Base-by-base conservation (phyloP, 2,888 invertebrate genomes). In the Blastobasis adustella region DNA sequence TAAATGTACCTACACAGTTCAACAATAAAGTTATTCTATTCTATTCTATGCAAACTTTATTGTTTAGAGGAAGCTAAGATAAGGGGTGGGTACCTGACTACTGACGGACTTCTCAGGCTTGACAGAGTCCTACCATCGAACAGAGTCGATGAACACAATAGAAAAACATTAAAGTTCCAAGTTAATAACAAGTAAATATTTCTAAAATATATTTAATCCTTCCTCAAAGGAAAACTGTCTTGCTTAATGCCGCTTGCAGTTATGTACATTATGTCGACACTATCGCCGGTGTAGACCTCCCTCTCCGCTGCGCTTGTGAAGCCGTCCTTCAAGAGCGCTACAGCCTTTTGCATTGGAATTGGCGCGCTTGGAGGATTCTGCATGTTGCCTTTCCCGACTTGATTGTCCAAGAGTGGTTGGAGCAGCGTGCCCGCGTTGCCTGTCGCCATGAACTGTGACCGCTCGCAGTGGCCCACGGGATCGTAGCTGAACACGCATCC, bases 221-320 rank as follows among this genome's bases (percentile, higher is more conserved):
- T 94, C 71, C 98, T 92, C 55, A 98, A 90, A 55, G 92, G 91
- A 79, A 95, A 95, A 61, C 92, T 93, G 72, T 92, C 92, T 73
- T 92, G 58, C 91, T 89, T 54, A 96, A n/a, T 90, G 1, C 98
- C 98, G 82, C 93, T 94, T 62, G 95, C 95, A n/a, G 96, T 97
- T 60, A 98, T 94, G 56, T 97, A 90, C 65, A 95, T 92, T 60
- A 99, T 94, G 54, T 91, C 88, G 62, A 98, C 93, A 53, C 93
- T 92, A 86, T 99, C 99, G 49, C 98, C 99, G 53, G 98, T 98
- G 71, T 97, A 95, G 67, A 98, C 98, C 77, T 99, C 99, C 71
- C 99, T 92, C 77, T 99, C 99, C 2, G 98, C 96, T 4, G 99
- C 98, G 50, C 98, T 97, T 63, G 97, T 97, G 76, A 99, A 99